A percentile compares a stretch with the other conserved stretches of the same genome.
Evolutionary conservation across 2,888 invertebrate genomes (phyloP).

Genomic region (Saturnia pavonia): DNA sequence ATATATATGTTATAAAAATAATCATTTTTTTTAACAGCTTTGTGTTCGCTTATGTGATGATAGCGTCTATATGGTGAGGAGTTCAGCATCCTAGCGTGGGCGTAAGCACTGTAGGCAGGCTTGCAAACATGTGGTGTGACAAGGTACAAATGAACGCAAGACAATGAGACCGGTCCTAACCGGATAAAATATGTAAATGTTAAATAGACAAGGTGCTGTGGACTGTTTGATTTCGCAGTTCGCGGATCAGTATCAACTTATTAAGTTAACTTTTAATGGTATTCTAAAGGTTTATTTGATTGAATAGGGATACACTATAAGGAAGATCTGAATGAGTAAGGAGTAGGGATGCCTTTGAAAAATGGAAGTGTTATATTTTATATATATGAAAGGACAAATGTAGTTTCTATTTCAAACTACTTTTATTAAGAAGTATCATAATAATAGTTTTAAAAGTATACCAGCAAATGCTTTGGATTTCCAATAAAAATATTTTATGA

Average conservation of each 20-base stretch:
- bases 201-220: slow-evolving; percentile 23
- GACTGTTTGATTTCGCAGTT: slow-evolving; percentile 18
- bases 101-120: neutral
- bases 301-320: neutral
- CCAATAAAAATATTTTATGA: too few species aligned
- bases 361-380: too few species aligned
- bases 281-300: neutral
- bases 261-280: neutral
- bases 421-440: too few species aligned
- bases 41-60: neutral
- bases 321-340: neutral
- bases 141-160: slow-evolving; percentile 10
- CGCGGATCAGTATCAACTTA: neutral
- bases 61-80: neutral
- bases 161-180: slow-evolving; percentile 19
- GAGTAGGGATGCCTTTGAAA: too few species aligned
- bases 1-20: too few species aligned
- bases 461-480: too few species aligned
- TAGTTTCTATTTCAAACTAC: too few species aligned
- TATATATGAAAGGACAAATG: too few species aligned
- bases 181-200: slow-evolving; percentile 27
- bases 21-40: neutral
- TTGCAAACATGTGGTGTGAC: slow-evolving; percentile 12
- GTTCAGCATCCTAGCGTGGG: slow-evolving; percentile 4
- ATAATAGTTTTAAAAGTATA: too few species aligned